Base-by-base conservation (phyloP, 2,888 invertebrate species). In the Plebejus melissa region DNA sequence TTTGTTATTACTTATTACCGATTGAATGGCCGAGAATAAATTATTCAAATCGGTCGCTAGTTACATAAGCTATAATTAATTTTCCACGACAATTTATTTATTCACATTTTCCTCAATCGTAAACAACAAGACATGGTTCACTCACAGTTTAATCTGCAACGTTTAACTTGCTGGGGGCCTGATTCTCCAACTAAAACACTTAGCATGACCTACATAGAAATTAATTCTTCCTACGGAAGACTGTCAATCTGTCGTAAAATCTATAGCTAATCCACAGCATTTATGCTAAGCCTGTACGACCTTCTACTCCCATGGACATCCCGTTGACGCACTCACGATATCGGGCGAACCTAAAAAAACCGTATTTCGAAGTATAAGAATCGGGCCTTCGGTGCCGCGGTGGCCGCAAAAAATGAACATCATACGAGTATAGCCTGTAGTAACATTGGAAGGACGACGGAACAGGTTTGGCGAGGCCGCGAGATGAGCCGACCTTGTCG, bases 381-480 rank as follows among this genome's bases (percentile, higher is more conserved):
- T 50, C 50, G 4, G 13, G 50, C 50, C 50, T 13, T 4, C 50
- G 5, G 1, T 65, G 32, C 22, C 32, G 32, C 1, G 32, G 2
- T 2, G 32, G 13, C 16, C 5, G 36, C 32, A 65, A 65, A 65
- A 65, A 60, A 28, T 60, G 60, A 60, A 65, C 11, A 65, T 65
- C 7, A 69, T 22, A 41, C 41, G 41, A 9, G 50, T 22, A 38
- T 74, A 75, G 54, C 28, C 58, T 11, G 11, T 32, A 72, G 69
- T 70, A 22, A 70, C 41, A n/a, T 70, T 41, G 69, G 69, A 70
- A 70, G 69, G 69, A 70, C 69, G 69, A 70, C 41, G 69, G 69
- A 70, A 70, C 69, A n/a, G 41, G 70, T 70, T 70, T 41, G n/a
- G n/a, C 70, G 70, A 70, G 70, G n/a, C 41, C 70, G 38, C 16